Evolutionary conservation across 2,113 vertebrate species (phyloP).

Genomic region (Cynoglossus semilaevis): DNA sequence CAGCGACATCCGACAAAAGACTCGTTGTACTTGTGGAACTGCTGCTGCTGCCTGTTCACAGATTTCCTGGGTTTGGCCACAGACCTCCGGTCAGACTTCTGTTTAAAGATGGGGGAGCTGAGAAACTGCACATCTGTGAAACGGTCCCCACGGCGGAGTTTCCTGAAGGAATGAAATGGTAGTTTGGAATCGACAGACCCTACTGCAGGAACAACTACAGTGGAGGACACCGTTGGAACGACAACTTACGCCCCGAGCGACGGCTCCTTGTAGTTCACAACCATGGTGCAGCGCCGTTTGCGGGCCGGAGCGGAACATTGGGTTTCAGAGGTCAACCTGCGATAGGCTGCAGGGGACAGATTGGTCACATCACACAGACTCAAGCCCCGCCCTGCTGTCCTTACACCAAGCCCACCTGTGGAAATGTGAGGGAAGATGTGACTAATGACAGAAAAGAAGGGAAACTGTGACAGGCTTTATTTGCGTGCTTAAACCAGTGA

Average conservation of each 20-base stretch:
- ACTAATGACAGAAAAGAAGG: slow-evolving; percentile 4
- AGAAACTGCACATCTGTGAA: slow-evolving; percentile 90
- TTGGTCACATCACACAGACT: slow-evolving; percentile 89
- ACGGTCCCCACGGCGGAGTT: slow-evolving; percentile 91
- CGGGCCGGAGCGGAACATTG: slow-evolving; percentile 48
- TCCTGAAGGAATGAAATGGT: slow-evolving; percentile 71
- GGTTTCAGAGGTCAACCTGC: slow-evolving; percentile 60
- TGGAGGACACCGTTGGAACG: background rate
- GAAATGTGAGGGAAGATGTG: slow-evolving; percentile 56
- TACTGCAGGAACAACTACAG: background rate
- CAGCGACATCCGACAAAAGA: slow-evolving; percentile 76
- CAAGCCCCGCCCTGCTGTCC: slow-evolving; percentile 62
- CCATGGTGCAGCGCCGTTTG: slow-evolving; percentile 78
- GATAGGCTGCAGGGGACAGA: slow-evolving; percentile 67
- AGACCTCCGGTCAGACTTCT: slow-evolving; percentile 45
- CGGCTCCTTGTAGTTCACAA: slow-evolving; percentile 88
- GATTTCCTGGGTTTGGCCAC: slow-evolving; percentile 46
- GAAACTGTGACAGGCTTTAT: background rate
- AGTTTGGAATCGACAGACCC: background rate
- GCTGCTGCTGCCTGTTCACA: slow-evolving; percentile 44
- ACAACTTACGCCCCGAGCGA: slow-evolving; percentile 73
- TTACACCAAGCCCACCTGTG: slow-evolving; percentile 69
- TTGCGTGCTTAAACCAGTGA: slow-evolving; percentile 10
- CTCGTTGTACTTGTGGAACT: slow-evolving; percentile 77
- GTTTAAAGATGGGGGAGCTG: slow-evolving; percentile 85